A percentile compares a stretch with the other conserved stretches of the same genome.
These are phyloP conservation scores for Penaeus chinensis DNA, from an alignment of 1,140 invertebrate species.

Conservation along the genomic window DNA sequence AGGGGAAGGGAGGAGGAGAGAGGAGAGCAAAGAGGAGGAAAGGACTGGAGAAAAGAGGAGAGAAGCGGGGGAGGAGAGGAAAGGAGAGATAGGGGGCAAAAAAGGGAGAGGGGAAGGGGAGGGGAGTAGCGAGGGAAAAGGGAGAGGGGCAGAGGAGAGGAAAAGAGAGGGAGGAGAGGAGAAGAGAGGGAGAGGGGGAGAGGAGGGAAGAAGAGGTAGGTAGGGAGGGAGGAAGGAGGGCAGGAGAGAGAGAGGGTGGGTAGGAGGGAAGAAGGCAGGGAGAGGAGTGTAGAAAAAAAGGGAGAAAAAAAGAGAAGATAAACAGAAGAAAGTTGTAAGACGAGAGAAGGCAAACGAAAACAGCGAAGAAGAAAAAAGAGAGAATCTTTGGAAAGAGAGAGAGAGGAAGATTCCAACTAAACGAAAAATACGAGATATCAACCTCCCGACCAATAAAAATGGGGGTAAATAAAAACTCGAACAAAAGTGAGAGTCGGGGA, in stretches of 20 bases:
- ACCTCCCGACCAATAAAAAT: too few species aligned
- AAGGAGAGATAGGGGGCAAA: background rate
- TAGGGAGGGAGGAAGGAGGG: background rate
- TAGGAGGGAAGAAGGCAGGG: background rate
- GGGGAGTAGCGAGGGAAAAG: background rate
- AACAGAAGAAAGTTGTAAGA: background rate
- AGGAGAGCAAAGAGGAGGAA: background rate
- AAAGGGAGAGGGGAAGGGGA: background rate
- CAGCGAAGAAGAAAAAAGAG: background rate
- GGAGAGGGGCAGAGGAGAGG: background rate
- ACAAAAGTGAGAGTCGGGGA: background rate
- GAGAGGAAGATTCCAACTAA: too few species aligned
- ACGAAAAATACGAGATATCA: too few species aligned
- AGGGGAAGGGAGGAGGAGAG: background rate
- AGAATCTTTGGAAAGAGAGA: background rate
- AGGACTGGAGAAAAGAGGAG: background rate
- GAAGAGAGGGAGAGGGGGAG: background rate
- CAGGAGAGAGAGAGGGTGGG: background rate
- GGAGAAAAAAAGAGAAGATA: background rate
- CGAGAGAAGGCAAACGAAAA: background rate
- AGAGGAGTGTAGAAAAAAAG: background rate
- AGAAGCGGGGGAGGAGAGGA: background rate
- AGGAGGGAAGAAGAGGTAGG: background rate
- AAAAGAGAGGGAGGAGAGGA: background rate
- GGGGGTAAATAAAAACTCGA: too few species aligned